Conservation (phyloP, 2,797 vertebrate genomes). For the Poecilia gillii region DNA sequence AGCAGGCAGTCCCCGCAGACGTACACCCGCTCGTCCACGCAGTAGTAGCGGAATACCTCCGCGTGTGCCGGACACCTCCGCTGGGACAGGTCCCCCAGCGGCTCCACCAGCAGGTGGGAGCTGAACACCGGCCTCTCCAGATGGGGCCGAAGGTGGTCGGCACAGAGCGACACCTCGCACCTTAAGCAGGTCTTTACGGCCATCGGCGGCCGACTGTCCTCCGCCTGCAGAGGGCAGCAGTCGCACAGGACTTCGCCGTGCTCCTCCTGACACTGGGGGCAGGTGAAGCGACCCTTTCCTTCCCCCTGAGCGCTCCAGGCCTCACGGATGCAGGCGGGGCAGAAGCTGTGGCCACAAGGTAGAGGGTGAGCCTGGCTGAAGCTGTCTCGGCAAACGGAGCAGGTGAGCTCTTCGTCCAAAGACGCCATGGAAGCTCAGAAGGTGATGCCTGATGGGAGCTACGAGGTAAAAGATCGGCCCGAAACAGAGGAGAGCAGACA, state of each 20-base stretch:
- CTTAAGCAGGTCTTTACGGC: constrained; percentile 78
- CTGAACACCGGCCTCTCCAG: constrained; percentile 74
- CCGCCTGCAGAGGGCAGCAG: constrained; percentile 65
- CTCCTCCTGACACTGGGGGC: constrained; percentile 79
- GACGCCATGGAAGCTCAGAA: constrained; percentile 53
- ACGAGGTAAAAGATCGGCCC: constrained; percentile 2
- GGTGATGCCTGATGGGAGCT: background rate
- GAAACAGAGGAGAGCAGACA: constrained; percentile 8
- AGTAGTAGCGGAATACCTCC: constrained; percentile 78
- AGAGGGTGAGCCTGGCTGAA: constrained; percentile 70
- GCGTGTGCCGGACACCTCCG: constrained; percentile 68
- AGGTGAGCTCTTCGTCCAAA: constrained; percentile 74
- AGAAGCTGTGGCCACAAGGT: constrained; percentile 81
- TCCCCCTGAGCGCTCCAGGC: constrained; percentile 55
- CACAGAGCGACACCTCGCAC: constrained; percentile 80
- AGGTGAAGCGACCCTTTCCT: constrained; percentile 60
- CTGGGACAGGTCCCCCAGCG: constrained; percentile 71
- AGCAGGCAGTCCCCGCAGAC: constrained; percentile 77
- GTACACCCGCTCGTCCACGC: constrained; percentile 75
- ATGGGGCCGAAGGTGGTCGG: constrained; percentile 76
- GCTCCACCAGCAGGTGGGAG: constrained; percentile 78
- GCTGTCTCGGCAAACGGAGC: constrained; percentile 75
- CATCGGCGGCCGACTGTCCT: constrained; percentile 4
- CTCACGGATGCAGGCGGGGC: constrained; percentile 72
- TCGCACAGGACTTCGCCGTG: constrained; percentile 69